phyloP scores from a whole-genome alignment of 2,888 invertebrate genomes.

The Lasioglossum pauxillum region DNA sequence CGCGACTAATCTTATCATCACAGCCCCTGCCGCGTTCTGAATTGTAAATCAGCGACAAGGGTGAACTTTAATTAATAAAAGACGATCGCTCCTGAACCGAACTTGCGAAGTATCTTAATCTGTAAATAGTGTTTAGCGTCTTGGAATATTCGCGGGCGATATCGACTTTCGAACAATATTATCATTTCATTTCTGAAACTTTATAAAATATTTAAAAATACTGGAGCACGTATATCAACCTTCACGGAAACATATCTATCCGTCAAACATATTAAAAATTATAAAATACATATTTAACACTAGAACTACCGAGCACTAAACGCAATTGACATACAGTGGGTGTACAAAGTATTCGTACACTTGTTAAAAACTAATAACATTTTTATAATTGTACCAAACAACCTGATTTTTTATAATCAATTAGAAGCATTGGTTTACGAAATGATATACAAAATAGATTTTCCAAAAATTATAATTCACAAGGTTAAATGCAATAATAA shows the following conservation, averaged over 20 bases:
- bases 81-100: not conserved
- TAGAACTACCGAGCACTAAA: too few relatives aligned
- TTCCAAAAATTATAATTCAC: too few relatives aligned
- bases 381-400: too few relatives aligned
- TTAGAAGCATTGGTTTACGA: too few relatives aligned
- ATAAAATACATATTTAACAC: too few relatives aligned
- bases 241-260: not conserved
- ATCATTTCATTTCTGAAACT: not conserved
- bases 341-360: too few relatives aligned
- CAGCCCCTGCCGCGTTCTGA: constrained; percentile 18
- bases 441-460: too few relatives aligned
- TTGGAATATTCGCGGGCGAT: not conserved
- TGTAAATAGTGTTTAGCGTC: not conserved
- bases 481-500: too few relatives aligned
- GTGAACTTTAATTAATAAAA: constrained; percentile 45
- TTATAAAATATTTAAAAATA: not conserved
- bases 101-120: constrained; percentile 29
- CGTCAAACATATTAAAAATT: too few relatives aligned
- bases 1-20: constrained; percentile 31
- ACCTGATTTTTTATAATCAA: too few relatives aligned
- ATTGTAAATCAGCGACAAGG: constrained; percentile 17
- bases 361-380: too few relatives aligned
- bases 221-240: not conserved
- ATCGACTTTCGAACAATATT: not conserved
- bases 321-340: too few relatives aligned